Conservation (phyloP, 2,113 vertebrate genomes). For the Anguilla japonica region DNA sequence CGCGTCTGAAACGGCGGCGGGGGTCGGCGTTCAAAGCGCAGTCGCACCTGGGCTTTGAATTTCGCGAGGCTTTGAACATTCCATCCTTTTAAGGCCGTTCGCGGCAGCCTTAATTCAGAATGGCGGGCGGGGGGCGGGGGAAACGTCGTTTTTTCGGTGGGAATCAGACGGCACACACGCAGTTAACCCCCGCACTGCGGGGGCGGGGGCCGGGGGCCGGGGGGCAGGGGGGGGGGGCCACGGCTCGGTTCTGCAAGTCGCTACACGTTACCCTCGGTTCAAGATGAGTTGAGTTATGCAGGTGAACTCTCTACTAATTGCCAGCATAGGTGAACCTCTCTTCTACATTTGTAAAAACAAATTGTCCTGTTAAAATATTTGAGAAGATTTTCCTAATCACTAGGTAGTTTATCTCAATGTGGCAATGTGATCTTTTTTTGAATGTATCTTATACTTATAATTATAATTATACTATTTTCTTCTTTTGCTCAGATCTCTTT, state of each 20-base stretch:
- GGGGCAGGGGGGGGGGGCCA: not conserved
- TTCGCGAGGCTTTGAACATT: constrained; percentile 1
- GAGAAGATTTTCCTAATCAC: not conserved
- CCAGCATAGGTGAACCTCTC: not conserved
- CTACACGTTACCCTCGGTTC: not conserved
- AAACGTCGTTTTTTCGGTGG: not conserved
- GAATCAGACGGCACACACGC: not conserved
- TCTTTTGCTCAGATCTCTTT: not conserved
- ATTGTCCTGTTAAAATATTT: not conserved
- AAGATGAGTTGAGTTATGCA: not conserved
- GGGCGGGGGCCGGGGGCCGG: not conserved
- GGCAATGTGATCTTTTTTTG: not conserved
- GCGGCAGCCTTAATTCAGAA: not conserved
- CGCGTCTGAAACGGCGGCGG: not conserved
- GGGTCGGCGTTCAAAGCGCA: not conserved
- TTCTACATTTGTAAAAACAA: not conserved
- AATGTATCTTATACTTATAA: not conserved
- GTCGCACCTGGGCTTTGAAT: constrained; percentile 1
- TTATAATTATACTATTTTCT: not conserved
- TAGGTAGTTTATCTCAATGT: not conserved
- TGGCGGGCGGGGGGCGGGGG: too few species aligned
- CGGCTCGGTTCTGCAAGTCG: not conserved
- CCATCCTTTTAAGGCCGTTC: not conserved
- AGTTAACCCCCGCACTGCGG: not conserved
- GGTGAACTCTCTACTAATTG: not conserved